Evolutionary conservation across 1,140 invertebrate genomes (phyloP), one percentile per base, ranked within the genome.

Genomic region (Drosophila ambigua): DNA sequence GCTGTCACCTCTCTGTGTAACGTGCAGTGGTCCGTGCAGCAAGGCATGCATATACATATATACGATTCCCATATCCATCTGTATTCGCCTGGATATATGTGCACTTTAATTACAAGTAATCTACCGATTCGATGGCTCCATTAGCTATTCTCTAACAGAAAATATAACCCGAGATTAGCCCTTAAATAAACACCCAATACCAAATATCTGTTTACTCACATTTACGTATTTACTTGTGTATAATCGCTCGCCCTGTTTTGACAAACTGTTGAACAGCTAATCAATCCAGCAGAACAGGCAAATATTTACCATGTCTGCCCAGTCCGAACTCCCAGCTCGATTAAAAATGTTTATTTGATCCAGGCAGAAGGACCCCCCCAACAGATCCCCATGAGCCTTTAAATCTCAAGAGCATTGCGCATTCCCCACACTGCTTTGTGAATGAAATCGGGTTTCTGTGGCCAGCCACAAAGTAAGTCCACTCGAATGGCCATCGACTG

Each of bases 331-430:
- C 24, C 49, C 35, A 41, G 20, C 24, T 69, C 69, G 64, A 69
- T 69, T 69, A 69, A 69, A 69, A 69, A 69, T 69, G 67, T 69
- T 69, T 69, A 69, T 69, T 69, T 68, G 58, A 50, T 69, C 58
- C 44, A 50, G 52, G 50, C 45, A 16, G 39, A 16, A 5, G 26
- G 24, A 51, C 9, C 16, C 16, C 16, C 16, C 16, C 16, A 16
- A 16, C 16, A 16, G 16, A 2, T 28, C 26, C 11, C 35, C 11
- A 13, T 39, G 11, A n/a, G 16, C 5, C 8, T n/a, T 8, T 7
- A 41, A 48, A 46, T 55, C 50, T 35, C 20, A 1, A 1, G 0
- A 9, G 39, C 16, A 6, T 31, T 28, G 9, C 24, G 2, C 23
- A 26, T 50, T 43, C 11, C 31, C 8, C 9, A 8, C 6, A 11